These are phyloP conservation scores for Bombus haemorrhoidalis DNA, from an alignment of 1,140 invertebrate genomes.

Conservation along the genomic window DNA sequence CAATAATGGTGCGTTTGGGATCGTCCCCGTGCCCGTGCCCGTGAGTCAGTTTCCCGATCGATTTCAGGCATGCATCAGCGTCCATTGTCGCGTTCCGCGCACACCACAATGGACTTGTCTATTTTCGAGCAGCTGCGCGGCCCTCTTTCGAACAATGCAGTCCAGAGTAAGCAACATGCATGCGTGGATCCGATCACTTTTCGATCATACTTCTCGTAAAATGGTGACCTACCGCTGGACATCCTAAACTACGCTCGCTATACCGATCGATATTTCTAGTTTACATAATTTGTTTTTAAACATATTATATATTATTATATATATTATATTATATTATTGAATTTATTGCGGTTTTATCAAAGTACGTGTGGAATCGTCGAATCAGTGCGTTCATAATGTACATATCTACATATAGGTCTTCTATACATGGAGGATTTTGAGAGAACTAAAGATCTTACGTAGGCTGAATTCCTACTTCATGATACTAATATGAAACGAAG, in stretches of 20 bases:
- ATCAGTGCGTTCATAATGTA: neutral
- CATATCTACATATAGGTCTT: no score
- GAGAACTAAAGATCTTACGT: no score
- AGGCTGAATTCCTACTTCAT: no score
- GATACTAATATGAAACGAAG: no score
- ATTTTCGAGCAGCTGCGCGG: conserved; percentile 60
- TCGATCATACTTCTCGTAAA: conserved; percentile 28
- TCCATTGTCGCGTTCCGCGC: conserved; percentile 48
- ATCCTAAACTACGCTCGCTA: neutral
- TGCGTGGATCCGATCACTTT: conserved; percentile 4
- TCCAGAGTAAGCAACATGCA: neutral
- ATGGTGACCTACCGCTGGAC: no score
- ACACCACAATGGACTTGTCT: conserved; percentile 49
- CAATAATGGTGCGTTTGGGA: conserved; percentile 38
- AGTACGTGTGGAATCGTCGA: neutral
- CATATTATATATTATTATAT: no score
- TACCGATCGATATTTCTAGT: neutral
- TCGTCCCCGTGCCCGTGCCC: neutral
- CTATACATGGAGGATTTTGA: neutral
- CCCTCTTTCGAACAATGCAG: conserved; percentile 45
- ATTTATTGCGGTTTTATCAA: neutral
- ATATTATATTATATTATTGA: neutral
- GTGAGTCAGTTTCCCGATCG: conserved; percentile 59
- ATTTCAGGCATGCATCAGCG: conserved; percentile 50
- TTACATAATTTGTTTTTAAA: neutral